These are phyloP conservation scores for Paramuricea clavata DNA, from an alignment of 92 coral and sea anemone genomes.

Conservation along the genomic window DNA sequence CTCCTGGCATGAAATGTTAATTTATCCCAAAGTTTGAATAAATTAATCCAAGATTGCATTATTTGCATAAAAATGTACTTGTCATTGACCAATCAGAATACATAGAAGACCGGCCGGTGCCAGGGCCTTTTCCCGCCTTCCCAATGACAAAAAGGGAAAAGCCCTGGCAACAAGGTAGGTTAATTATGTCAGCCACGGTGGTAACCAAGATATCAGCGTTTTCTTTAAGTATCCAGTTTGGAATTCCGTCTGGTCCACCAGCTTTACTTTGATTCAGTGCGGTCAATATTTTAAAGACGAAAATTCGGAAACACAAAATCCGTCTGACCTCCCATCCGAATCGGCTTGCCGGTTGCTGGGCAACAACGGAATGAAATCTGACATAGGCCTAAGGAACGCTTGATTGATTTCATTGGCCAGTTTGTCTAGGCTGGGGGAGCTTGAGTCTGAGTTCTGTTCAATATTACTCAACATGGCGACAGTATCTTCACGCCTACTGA, in stretches of 20 bases:
- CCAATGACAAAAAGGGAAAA: too few relatives aligned
- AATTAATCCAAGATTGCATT: too few relatives aligned
- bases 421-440: background rate
- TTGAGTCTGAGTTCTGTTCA: background rate
- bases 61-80: too few relatives aligned
- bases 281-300: background rate
- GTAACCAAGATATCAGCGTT: background rate
- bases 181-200: background rate
- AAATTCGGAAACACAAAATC: background rate
- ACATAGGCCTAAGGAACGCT: background rate
- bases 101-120: too few relatives aligned
- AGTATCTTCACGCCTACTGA: constrained; percentile 1
- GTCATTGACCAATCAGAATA: too few relatives aligned
- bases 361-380: background rate
- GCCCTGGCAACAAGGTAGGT: too few relatives aligned
- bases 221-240: too few relatives aligned
- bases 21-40: too few relatives aligned
- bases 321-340: background rate
- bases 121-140: too few relatives aligned
- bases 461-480: background rate
- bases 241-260: background rate
- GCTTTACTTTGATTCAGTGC: background rate
- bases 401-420: background rate
- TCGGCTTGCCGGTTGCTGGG: background rate
- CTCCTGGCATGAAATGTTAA: too few relatives aligned